phyloP scores from a whole-genome alignment of 2,113 vertebrate genomes.

The Rhombomys opimus region DNA sequence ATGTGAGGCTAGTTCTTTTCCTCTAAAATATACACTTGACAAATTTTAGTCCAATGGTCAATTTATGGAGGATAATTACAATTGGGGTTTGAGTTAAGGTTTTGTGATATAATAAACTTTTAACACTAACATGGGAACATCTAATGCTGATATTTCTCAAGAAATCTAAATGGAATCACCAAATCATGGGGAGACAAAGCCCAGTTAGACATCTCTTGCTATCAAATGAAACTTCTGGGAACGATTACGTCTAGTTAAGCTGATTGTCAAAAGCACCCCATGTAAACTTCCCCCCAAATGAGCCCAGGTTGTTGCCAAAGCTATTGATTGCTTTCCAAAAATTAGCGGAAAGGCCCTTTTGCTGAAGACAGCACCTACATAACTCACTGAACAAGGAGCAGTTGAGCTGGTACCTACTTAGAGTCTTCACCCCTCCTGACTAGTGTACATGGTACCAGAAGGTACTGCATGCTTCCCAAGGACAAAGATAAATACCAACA shows the following conservation, averaged over 20 bases:
- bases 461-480: not conserved
- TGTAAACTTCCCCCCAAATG: not conserved
- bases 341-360: not conserved
- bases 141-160: not conserved
- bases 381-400: not conserved
- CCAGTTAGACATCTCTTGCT: not conserved
- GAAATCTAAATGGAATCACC: not conserved
- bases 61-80: not conserved
- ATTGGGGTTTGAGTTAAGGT: not conserved
- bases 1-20: not conserved
- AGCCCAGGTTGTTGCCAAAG: not conserved
- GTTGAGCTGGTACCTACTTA: not conserved
- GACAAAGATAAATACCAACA: not conserved
- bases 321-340: not conserved
- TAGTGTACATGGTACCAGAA: not conserved
- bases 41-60: not conserved
- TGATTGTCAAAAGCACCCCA: not conserved
- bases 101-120: not conserved
- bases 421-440: not conserved
- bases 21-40: not conserved
- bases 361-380: not conserved
- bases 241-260: not conserved
- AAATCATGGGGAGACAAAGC: not conserved
- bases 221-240: not conserved
- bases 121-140: not conserved